A percentile compares a stretch with the other conserved stretches of the same genome.
phyloP scores from a whole-genome alignment of 2,113 vertebrate genomes.

The Prinia subflava region DNA sequence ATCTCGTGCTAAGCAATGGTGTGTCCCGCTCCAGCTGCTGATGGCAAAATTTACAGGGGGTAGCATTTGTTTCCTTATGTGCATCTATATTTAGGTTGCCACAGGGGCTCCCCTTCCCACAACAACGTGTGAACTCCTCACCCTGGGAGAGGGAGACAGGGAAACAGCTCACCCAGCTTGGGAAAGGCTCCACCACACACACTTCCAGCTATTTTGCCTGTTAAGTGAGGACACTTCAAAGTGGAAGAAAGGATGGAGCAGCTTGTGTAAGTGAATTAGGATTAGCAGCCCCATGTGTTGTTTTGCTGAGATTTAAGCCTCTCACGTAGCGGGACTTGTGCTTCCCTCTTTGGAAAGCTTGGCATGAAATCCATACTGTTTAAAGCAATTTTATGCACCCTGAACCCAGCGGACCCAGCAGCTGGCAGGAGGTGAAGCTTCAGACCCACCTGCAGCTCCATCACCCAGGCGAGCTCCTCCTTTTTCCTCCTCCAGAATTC shows the following conservation, averaged over 20 bases:
- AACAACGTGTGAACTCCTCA: not conserved
- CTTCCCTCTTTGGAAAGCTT: not conserved
- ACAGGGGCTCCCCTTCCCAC: not conserved
- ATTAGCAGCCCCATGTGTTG: not conserved
- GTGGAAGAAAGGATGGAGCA: not conserved
- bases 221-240: not conserved
- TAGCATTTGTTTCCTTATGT: conserved; percentile 32
- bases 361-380: not conserved
- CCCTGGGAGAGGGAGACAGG: not conserved
- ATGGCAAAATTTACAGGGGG: conserved; percentile 41
- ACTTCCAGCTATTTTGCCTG: not conserved
- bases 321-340: not conserved
- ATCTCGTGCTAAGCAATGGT: conserved; percentile 33
- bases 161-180: not conserved
- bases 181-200: not conserved
- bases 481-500: not conserved
- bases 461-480: not conserved
- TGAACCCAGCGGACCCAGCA: not conserved
- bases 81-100: not conserved
- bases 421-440: not conserved
- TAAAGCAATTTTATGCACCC: not conserved
- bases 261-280: not conserved
- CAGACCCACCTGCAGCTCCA: not conserved
- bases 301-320: not conserved
- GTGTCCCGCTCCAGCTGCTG: conserved; percentile 36